Evolutionary conservation across 2,888 invertebrate species (phyloP).

Genomic region (Melipona bicolor): DNA sequence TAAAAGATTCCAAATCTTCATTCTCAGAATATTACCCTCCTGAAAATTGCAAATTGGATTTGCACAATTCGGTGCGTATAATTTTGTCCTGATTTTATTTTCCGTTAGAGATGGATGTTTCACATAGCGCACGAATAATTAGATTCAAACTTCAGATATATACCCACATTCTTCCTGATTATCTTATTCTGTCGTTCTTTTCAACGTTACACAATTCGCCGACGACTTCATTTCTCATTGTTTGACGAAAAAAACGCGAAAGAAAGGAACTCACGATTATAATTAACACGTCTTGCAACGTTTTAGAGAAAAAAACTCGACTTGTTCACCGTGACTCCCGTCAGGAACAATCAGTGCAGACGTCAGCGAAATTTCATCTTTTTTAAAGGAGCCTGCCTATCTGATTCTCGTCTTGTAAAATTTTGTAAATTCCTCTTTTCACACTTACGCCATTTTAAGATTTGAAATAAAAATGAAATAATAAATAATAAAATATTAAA

Average conservation of each 20-base stretch:
- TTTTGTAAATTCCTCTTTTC: neutral
- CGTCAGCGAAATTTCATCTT: neutral
- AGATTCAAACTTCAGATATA: conserved; percentile 17
- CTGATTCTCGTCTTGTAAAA: neutral
- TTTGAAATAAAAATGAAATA: neutral
- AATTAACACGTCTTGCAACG: conserved; percentile 28
- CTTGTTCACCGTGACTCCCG: neutral
- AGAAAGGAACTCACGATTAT: conserved; percentile 34
- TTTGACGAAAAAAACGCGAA: conserved; percentile 35
- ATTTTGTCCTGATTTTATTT: conserved; percentile 4
- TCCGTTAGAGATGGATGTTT: conserved; percentile 15
- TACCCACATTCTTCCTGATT: conserved; percentile 13
- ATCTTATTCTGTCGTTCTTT: conserved; percentile 24
- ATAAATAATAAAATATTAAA: no score
- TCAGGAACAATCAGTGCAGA: conserved; percentile 3
- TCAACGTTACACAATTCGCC: conserved; percentile 39
- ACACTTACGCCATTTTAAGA: neutral
- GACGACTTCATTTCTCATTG: conserved; percentile 36
- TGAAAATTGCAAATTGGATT: neutral
- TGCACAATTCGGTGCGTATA: conserved; percentile 6
- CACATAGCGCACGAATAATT: conserved; percentile 18
- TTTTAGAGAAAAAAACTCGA: neutral
- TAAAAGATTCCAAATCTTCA: neutral
- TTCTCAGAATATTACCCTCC: neutral
- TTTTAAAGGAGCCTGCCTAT: neutral